phyloP scores from a whole-genome alignment of 2,888 invertebrate genomes.

The Hydroisotoma schaefferi region DNA sequence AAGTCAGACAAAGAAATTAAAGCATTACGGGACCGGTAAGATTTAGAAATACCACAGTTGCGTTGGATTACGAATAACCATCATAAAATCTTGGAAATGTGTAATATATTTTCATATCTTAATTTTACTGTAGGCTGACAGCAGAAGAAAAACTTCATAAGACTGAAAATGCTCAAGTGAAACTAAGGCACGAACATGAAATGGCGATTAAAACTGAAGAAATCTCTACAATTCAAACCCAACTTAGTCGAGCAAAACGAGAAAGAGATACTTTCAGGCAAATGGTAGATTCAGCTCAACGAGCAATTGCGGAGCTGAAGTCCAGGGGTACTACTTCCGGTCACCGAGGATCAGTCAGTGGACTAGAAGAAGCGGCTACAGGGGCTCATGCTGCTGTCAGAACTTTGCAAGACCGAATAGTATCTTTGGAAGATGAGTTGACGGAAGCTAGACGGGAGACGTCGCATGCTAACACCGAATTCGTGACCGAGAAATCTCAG shows the following conservation, averaged over 20 bases:
- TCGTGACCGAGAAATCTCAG: conserved; percentile 81
- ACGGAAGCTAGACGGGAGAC: conserved; percentile 77
- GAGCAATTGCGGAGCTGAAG: conserved; percentile 74
- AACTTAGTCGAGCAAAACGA: conserved; percentile 74
- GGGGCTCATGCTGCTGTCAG: conserved; percentile 52
- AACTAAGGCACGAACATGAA: conserved; percentile 79
- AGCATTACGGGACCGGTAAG: conserved; percentile 63
- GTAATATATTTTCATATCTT: neutral
- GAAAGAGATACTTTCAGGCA: conserved; percentile 86
- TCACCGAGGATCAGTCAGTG: conserved; percentile 63
- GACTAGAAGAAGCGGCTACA: conserved; percentile 63
- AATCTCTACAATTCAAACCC: conserved; percentile 73
- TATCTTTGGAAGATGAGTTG: conserved; percentile 81
- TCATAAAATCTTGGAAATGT: neutral
- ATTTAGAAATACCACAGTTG: too few species aligned
- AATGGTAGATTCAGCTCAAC: conserved; percentile 82
- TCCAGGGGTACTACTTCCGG: conserved; percentile 30
- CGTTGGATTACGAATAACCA: conserved; percentile 12
- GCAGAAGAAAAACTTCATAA: conserved; percentile 70
- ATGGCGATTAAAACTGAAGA: conserved; percentile 76
- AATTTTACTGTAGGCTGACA: conserved; percentile 54
- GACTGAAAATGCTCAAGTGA: conserved; percentile 73
- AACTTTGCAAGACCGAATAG: conserved; percentile 75
- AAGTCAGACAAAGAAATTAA: conserved; percentile 69
- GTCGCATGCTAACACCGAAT: conserved; percentile 79